Base-by-base conservation (phyloP, 2,797 vertebrate genomes). In the Hippocampus kuda region DNA sequence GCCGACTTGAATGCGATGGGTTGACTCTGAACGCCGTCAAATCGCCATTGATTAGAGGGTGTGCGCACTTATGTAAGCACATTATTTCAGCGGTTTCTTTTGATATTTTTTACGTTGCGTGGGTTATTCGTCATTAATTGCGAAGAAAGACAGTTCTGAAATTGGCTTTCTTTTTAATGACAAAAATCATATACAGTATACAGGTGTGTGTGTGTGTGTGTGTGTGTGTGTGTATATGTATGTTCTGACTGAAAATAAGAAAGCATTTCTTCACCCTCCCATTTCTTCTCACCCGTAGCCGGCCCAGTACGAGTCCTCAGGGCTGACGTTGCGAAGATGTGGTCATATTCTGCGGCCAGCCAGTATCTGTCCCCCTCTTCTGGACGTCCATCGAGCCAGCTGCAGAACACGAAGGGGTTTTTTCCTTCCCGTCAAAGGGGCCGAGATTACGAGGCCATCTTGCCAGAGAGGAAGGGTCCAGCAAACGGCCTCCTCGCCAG, bases 281-380 rank as follows among this genome's bases (percentile, higher is more conserved):
- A 16, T 72, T 69, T 1, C 62, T 51, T 68, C 65, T 54, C 15
- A 48, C 26, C 18, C 69, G 53, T 46, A 88, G 84, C 51, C 67
- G 69, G 64, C 72, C 65, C 63, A 16, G 63, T 16, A 24, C 46
- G 24, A 41, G 26, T 70, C 8, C 67, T 56, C 42, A n/a, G 56
- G 15, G 68, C 77, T n/a, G 44, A 61, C 10, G 62, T 38, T 9
- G 16, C 59, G 69, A 63, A 66, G 68, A 83, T 64, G 42, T 75
- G 8, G 15, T 10, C 26, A 9, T 13, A 70, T 8, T 11, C 18
- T 20, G 68, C 65, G 0, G 44, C 54, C 30, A 49, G 34, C 10
- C 74, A 54, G 7, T 60, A 38, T 4, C n/a, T 0, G 4, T 34
- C 56, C 5, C 10, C 66, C 34, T 65, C 57, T 5, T 12, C 65